phyloP scores from a whole-genome alignment of 2,797 vertebrate species.

The Hoplostethus mediterraneus region DNA sequence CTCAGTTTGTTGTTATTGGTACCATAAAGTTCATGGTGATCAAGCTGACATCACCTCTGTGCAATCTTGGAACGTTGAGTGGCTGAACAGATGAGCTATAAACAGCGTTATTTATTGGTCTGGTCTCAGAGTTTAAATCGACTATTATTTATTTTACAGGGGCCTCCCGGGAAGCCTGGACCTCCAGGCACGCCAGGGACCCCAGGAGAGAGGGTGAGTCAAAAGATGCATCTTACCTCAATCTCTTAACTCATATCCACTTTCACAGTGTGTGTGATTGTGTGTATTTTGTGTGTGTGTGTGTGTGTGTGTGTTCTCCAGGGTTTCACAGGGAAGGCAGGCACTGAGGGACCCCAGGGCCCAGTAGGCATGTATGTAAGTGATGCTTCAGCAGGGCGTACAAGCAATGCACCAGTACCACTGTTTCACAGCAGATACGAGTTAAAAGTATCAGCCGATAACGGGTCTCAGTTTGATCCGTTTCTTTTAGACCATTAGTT shows the following conservation, averaged over 20 bases:
- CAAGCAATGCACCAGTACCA: constrained; percentile 12
- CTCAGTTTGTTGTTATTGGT: constrained; percentile 1
- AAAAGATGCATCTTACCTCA: no score
- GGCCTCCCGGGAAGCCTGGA: constrained; percentile 82
- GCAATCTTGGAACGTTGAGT: neutral
- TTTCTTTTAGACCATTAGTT: neutral
- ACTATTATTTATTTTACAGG: constrained; percentile 76
- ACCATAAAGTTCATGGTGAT: neutral
- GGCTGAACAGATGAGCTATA: constrained; percentile 1
- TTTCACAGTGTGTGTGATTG: neutral
- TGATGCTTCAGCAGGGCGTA: constrained; percentile 70
- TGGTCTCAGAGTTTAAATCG: neutral
- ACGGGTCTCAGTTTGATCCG: neutral
- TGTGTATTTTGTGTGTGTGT: constrained; percentile 22
- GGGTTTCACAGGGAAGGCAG: constrained; percentile 90
- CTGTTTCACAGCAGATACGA: constrained; percentile 15
- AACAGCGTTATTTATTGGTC: neutral
- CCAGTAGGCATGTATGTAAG: constrained; percentile 93
- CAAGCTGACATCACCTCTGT: neutral
- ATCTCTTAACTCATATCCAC: neutral
- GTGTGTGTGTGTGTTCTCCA: constrained; percentile 60
- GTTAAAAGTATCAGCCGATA: neutral
- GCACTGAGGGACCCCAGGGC: constrained; percentile 89
- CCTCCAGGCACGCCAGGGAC: constrained; percentile 77
- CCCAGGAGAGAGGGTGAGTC: constrained; percentile 85